Evolutionary conservation across 2,797 vertebrate species (phyloP).

Genomic region (Lepilemur septentrionalis): DNA sequence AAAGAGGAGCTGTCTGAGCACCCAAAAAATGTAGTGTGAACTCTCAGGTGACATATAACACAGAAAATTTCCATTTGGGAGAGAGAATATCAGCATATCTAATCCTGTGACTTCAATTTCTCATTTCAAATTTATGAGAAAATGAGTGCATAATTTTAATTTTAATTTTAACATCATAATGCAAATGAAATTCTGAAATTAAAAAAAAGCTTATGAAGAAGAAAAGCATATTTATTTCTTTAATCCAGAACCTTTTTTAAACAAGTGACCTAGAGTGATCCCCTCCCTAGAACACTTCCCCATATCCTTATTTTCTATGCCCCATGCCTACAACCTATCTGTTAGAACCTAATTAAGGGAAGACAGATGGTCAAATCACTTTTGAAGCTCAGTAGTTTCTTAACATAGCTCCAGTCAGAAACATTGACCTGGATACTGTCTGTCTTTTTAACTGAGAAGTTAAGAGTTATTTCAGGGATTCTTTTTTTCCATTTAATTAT

Average conservation of each 20-base stretch:
- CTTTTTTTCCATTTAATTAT: slow-evolving; percentile 43
- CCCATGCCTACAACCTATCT: not conserved
- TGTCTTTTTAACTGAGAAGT: slow-evolving; percentile 47
- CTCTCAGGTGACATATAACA: not conserved
- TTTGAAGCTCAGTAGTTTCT: slow-evolving; percentile 38
- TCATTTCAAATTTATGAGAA: not conserved
- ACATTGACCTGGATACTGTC: slow-evolving; percentile 21
- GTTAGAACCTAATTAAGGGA: not conserved
- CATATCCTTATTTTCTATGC: not conserved
- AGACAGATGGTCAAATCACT: slow-evolving; percentile 22
- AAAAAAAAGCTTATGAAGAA: not conserved
- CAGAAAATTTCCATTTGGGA: not conserved
- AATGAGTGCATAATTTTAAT: not conserved
- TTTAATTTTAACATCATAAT: not conserved
- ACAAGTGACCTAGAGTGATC: not conserved
- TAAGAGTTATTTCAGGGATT: slow-evolving; percentile 41
- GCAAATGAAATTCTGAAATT: not conserved
- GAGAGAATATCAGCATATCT: not conserved
- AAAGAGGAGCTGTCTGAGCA: not conserved
- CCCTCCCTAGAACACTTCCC: not conserved
- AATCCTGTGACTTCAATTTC: not conserved
- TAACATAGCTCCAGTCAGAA: slow-evolving; percentile 40
- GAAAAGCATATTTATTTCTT: not conserved
- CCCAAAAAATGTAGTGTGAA: not conserved
- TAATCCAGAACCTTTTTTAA: not conserved